These are phyloP conservation scores for Eulithis testata DNA, from an alignment of 2,888 invertebrate species.

Conservation along the genomic window DNA sequence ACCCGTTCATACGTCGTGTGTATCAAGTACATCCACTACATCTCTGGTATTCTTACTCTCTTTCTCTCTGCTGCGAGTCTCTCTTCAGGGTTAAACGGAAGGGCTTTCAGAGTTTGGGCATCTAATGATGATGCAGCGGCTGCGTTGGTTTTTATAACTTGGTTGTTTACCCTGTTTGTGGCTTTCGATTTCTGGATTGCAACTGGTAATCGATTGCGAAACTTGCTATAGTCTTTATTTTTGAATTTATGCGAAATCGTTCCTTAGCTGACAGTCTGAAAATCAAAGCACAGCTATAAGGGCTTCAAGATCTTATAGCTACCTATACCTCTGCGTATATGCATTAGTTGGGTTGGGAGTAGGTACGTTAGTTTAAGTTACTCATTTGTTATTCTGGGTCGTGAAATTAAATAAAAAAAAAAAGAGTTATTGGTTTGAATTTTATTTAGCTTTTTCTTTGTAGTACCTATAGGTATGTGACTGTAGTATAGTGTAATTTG, in stretches of 20 bases:
- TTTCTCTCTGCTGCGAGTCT: conserved; percentile 51
- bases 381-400: too few relatives aligned
- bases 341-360: too few relatives aligned
- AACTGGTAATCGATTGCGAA: conserved; percentile 39
- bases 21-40: conserved; percentile 50
- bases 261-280: too few relatives aligned
- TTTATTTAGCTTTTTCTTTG: too few relatives aligned
- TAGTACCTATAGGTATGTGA: neutral
- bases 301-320: too few relatives aligned
- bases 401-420: too few relatives aligned
- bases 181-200: conserved; percentile 52
- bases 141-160: conserved; percentile 37
- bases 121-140: conserved; percentile 41
- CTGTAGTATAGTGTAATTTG: neutral
- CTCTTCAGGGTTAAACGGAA: conserved; percentile 49
- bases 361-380: too few relatives aligned
- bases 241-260: too few relatives aligned
- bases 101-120: conserved; percentile 50
- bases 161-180: conserved; percentile 50
- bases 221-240: conserved; percentile 15
- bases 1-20: conserved; percentile 35
- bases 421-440: too few relatives aligned
- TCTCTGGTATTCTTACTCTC: conserved; percentile 50
- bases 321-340: too few relatives aligned
- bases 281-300: too few relatives aligned